Evolutionary conservation across 1,140 invertebrate genomes (phyloP).

Genomic region (Nomia melanderi): DNA sequence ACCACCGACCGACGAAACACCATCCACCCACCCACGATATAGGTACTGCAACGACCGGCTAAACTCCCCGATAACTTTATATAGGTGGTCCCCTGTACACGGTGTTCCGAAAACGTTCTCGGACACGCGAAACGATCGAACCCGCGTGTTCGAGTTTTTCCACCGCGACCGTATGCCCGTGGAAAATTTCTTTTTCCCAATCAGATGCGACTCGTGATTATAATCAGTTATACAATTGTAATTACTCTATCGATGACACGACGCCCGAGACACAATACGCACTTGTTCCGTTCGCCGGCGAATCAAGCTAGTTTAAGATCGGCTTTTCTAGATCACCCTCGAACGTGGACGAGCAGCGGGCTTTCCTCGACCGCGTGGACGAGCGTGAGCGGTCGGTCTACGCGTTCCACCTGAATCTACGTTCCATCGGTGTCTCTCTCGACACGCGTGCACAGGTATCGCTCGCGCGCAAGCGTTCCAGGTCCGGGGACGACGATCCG

Average conservation of each 20-base stretch:
- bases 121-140: neutral
- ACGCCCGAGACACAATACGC: no score
- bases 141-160: neutral
- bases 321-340: no score
- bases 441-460: neutral
- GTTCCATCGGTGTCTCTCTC: neutral
- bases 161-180: no score
- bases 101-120: neutral
- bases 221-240: no score
- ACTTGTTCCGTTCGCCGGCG: no score
- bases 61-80: conserved; percentile 70
- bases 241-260: no score
- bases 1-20: conserved; percentile 63
- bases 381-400: no score
- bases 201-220: no score
- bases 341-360: neutral
- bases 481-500: conserved; percentile 36
- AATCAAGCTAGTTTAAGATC: no score
- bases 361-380: neutral
- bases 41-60: conserved; percentile 71
- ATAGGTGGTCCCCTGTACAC: conserved; percentile 61
- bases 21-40: conserved; percentile 74
- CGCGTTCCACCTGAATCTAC: neutral
- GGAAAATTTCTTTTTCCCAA: no score
- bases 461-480: conserved; percentile 46